Evolutionary conservation across 1,140 invertebrate species (phyloP).

Genomic region (Tetranychus urticae): DNA sequence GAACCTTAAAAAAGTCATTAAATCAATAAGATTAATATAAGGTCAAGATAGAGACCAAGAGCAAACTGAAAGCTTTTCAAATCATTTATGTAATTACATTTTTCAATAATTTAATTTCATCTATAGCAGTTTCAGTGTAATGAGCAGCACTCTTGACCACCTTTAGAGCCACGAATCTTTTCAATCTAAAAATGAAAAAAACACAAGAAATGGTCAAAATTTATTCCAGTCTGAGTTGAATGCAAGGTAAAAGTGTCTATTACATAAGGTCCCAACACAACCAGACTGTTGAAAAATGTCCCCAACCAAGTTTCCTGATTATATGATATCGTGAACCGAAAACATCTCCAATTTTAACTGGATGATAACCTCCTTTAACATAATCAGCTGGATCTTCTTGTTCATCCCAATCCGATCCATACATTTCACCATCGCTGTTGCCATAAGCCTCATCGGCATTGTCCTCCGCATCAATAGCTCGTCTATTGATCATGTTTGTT

Average conservation of each 20-base stretch:
- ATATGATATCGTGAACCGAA: constrained; percentile 82
- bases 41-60: no score
- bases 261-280: constrained; percentile 54
- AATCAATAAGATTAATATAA: no score
- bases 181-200: constrained; percentile 29
- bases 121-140: constrained; percentile 91
- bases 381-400: constrained; percentile 87
- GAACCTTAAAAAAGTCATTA: constrained; percentile 23
- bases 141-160: constrained; percentile 96
- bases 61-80: neutral
- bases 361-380: constrained; percentile 87
- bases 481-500: no score
- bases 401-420: constrained; percentile 37
- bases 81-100: constrained; percentile 34
- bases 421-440: no score
- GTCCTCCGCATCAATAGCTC: no score
- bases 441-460: no score
- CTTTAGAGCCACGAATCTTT: constrained; percentile 87
- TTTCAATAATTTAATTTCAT: constrained; percentile 92
- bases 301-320: constrained; percentile 88
- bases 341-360: constrained; percentile 83
- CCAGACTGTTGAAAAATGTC: constrained; percentile 95
- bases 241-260: neutral
- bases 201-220: no score
- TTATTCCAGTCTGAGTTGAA: no score